These are phyloP conservation scores for Cariama cristata DNA, from an alignment of 2,113 vertebrate species.

Conservation along the genomic window DNA sequence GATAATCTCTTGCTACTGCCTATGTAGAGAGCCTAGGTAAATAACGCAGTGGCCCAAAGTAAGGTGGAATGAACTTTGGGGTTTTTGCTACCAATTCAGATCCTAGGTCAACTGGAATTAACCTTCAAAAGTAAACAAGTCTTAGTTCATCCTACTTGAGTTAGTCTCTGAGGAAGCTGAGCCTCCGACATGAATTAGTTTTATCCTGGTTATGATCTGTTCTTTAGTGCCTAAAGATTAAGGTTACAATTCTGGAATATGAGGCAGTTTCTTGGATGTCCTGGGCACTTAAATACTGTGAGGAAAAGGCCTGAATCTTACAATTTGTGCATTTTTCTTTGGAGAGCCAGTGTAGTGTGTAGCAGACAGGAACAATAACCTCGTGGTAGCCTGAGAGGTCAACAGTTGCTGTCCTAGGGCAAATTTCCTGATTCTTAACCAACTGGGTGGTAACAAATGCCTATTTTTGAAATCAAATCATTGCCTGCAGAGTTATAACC, in stretches of 20 bases:
- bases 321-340: neutral
- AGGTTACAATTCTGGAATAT: neutral
- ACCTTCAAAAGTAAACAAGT: slow-evolving; percentile 16
- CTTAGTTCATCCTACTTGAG: neutral
- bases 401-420: neutral
- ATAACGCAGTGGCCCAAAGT: neutral
- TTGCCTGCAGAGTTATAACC: neutral
- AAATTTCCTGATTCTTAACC: neutral
- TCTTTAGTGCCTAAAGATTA: neutral
- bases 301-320: neutral
- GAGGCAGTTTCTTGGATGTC: neutral
- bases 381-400: neutral
- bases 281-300: neutral
- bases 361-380: neutral
- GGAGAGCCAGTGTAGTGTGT: neutral
- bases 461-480: neutral
- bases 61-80: neutral
- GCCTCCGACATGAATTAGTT: neutral
- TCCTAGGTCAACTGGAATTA: slow-evolving; percentile 18
- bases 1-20: neutral
- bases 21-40: neutral
- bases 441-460: neutral
- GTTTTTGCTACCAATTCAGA: neutral
- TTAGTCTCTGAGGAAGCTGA: neutral
- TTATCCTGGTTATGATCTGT: neutral